Conservation (phyloP, 64 coral and sea anemone genomes). For the Acropora tenuis region DNA sequence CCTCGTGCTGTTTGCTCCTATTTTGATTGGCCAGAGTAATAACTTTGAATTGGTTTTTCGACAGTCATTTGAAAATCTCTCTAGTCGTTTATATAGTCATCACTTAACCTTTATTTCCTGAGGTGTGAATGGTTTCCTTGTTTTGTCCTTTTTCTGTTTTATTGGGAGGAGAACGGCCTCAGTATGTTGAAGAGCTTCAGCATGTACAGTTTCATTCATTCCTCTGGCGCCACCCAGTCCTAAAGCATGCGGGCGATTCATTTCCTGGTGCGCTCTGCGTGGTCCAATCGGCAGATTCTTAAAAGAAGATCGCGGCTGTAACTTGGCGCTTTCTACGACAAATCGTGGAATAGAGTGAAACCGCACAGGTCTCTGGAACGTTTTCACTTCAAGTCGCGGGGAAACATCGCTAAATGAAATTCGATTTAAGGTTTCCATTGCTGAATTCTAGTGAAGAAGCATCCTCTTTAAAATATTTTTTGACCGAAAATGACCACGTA, state of each 20-base stretch:
- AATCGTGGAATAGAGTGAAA: slow-evolving; percentile 25
- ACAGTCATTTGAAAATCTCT: no score
- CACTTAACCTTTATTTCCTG: not conserved
- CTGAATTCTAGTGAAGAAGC: not conserved
- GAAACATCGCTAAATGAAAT: slow-evolving; percentile 2
- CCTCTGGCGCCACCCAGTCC: slow-evolving; percentile 15
- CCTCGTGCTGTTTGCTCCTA: no score
- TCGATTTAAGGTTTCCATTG: not conserved
- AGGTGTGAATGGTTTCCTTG: not conserved
- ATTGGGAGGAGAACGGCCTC: not conserved
- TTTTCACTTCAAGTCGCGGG: not conserved
- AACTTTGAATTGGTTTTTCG: no score
- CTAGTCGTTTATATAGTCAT: not conserved
- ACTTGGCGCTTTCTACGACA: not conserved
- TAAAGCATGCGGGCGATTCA: slow-evolving; percentile 14
- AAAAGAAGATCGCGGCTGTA: not conserved
- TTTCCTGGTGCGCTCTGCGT: not conserved
- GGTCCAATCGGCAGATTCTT: slow-evolving; percentile 8
- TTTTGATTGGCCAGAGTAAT: no score
- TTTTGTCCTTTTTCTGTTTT: not conserved
- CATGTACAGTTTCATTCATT: slow-evolving; percentile 4
- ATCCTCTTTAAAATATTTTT: not conserved
- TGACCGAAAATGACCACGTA: not conserved
- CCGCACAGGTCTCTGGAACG: not conserved
- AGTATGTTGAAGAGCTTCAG: not conserved